phyloP scores from a whole-genome alignment of 1,140 invertebrate species.

The Dermatophagoides farinae region DNA sequence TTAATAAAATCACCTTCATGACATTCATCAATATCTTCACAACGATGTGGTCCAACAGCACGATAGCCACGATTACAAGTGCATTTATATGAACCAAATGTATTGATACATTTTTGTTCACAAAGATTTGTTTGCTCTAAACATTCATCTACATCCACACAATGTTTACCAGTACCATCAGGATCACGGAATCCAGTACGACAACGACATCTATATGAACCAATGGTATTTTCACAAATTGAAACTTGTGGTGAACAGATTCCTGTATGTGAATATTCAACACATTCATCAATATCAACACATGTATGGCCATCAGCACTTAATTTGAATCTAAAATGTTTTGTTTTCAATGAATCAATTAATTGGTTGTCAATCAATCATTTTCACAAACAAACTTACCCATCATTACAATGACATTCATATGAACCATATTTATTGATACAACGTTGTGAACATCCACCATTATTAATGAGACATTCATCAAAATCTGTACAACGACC shows the following conservation, averaged over 20 bases:
- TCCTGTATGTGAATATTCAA: neutral
- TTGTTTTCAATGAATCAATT: too few relatives aligned
- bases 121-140: slow-evolving; percentile 28
- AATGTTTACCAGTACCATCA: slow-evolving; percentile 25
- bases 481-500: slow-evolving; percentile 57
- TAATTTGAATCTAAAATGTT: neutral
- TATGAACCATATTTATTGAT: slow-evolving; percentile 11
- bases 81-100: slow-evolving; percentile 12
- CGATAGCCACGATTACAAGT: slow-evolving; percentile 20
- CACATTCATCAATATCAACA: slow-evolving; percentile 13
- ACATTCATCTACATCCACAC: slow-evolving; percentile 38
- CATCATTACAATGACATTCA: slow-evolving; percentile 1
- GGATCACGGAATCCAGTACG: slow-evolving; percentile 44
- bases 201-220: slow-evolving; percentile 66
- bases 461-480: slow-evolving; percentile 47
- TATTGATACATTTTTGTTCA: slow-evolving; percentile 14
- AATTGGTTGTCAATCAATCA: neutral
- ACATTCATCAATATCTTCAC: slow-evolving; percentile 68
- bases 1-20: slow-evolving; percentile 16
- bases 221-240: slow-evolving; percentile 58
- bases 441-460: slow-evolving; percentile 12
- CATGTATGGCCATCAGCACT: slow-evolving; percentile 10
- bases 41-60: slow-evolving; percentile 42
- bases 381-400: neutral
- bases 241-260: slow-evolving; percentile 8